Percentiles rank a stretch among this genome's conserved stretches.
Conservation (phyloP, 2,113 vertebrate species). For the Thermophis baileyi region DNA sequence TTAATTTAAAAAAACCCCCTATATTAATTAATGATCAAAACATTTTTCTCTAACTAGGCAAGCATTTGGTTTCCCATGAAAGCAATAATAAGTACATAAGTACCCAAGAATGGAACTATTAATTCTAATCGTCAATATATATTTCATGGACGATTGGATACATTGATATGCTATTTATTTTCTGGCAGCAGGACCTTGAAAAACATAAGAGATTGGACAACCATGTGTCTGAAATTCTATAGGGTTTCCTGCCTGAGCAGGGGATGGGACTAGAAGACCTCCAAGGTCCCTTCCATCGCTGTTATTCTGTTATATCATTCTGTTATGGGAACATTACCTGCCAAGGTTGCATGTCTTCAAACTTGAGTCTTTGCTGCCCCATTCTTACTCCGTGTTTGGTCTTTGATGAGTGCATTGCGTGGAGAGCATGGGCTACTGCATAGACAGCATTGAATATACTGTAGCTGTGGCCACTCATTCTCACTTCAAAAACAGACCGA, state of each 20-base stretch:
- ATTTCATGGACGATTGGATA: neutral
- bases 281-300: neutral
- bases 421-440: neutral
- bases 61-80: neutral
- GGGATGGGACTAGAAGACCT: neutral
- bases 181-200: neutral
- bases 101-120: neutral
- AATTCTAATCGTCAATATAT: neutral
- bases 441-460: conserved; percentile 4
- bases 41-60: neutral
- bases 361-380: neutral
- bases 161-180: neutral
- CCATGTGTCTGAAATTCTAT: neutral
- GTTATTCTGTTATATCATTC: neutral
- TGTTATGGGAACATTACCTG: neutral
- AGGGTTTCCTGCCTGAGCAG: neutral
- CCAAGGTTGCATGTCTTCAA: neutral
- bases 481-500: neutral
- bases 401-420: neutral
- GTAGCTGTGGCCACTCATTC: neutral
- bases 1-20: neutral
- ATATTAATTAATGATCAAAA: neutral
- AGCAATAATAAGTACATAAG: neutral
- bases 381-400: neutral
- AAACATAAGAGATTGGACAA: neutral